Evolutionary conservation across 2,888 invertebrate species (phyloP).

Genomic region (Drosophila meridionalis): DNA sequence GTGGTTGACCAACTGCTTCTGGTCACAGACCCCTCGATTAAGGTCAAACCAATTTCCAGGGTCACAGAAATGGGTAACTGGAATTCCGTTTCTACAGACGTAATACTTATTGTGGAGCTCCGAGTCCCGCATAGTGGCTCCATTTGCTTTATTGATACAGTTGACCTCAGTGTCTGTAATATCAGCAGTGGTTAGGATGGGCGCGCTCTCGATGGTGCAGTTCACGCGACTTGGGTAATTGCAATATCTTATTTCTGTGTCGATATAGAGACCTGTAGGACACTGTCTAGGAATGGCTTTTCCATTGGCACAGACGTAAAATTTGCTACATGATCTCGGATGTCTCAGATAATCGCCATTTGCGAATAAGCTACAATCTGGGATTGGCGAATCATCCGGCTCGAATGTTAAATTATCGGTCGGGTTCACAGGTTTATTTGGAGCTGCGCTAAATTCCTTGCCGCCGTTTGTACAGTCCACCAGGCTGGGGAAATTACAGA

Average conservation of each 20-base stretch:
- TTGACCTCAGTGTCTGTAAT: background rate
- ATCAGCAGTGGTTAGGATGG: background rate
- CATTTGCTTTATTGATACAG: slow-evolving; percentile 39
- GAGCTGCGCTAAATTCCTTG: background rate
- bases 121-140: slow-evolving; percentile 37
- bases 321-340: slow-evolving; percentile 41
- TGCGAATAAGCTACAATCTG: slow-evolving; percentile 35
- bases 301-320: slow-evolving; percentile 49
- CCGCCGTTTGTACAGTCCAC: slow-evolving; percentile 53
- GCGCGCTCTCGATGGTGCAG: slow-evolving; percentile 15
- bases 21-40: slow-evolving; percentile 35
- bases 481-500: slow-evolving; percentile 59
- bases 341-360: slow-evolving; percentile 43
- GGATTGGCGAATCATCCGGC: background rate
- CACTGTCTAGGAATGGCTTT: slow-evolving; percentile 36
- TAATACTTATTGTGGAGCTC: slow-evolving; percentile 59
- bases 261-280: slow-evolving; percentile 45
- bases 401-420: background rate
- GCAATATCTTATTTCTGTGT: slow-evolving; percentile 33
- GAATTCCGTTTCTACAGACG: slow-evolving; percentile 42
- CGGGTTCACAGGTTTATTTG: background rate
- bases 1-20: slow-evolving; percentile 29
- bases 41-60: slow-evolving; percentile 63
- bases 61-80: slow-evolving; percentile 50
- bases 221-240: slow-evolving; percentile 39